Base-by-base conservation (phyloP, 2,888 invertebrate species). In the Liopterus haemorrhoidalis region DNA sequence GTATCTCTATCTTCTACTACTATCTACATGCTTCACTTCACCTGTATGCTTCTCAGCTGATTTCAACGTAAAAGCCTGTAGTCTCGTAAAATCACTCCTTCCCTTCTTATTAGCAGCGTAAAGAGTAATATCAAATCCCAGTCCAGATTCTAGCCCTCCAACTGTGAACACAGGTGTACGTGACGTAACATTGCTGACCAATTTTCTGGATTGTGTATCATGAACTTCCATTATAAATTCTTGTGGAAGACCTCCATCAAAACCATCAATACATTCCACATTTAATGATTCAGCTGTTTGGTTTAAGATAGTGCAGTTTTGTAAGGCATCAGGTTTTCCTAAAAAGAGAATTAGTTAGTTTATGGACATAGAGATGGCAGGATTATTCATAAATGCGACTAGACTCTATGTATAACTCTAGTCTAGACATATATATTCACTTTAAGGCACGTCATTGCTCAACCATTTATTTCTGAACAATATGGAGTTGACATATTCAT, bases 71-170 rank as follows among this genome's bases (percentile, higher is more conserved):
- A 76, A 79, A n/a, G 82, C 80, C 57, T 78, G 77, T 40, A 85
- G 66, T 31, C 74, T 72, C 36, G 76, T 74, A 31, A 76, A 72
- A 54, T 78, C 77, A 66, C 84, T 84, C 40, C 76, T 72, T 30
- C 85, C 85, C 62, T 85, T 85, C 58, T 71, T 74, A 64, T 85
- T 86, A 60, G 78, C 75, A 30, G 85, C 81, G 56, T 81, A 80
- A 47, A 85, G 66, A 49, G 74, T 74, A 46, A 85, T 74, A 57
- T 80, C 78, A 68, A 82, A 85, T 33, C 74, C 77, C 51, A 78
- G 72, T 30, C 83, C 83, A 5, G 83, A 78, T 54, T 80, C 76
- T 54, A 85, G 68, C 25, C 79, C 80, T 49, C 71, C 72, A 42
- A 83, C 78, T 50, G 76, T 74, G 66, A 85, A 85, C 54, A 74